Base-by-base conservation (phyloP, 1,140 invertebrate genomes). In the Drosophila mauritiana region DNA sequence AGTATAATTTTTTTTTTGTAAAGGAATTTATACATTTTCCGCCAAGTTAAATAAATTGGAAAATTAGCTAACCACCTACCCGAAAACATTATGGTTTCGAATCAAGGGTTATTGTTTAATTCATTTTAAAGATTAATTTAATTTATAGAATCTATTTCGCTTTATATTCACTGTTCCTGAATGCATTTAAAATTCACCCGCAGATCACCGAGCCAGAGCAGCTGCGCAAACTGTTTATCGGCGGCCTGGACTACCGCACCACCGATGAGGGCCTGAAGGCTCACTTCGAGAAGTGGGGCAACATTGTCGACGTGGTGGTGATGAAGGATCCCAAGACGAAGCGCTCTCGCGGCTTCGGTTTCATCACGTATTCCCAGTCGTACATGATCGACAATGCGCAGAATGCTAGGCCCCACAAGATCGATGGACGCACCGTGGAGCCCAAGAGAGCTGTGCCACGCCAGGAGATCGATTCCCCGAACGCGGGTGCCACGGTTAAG, bases 261-360 rank as follows among this genome's bases (percentile, higher is more conserved):
- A 98, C 97, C 15, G 98, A 99, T 92, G 97, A 98, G 39, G 97
- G 97, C 12, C 92, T 99, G 4, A 98, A 98, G 90, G 95, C 96
- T 63, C 98, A 99, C 93, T 99, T 99, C 93, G 96, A 97, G 90
- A 96, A 99, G 94, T 99, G 97, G 97, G 99, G 99, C 22, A 97
- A 98, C 91, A 98, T 99, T 78, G 97, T 98, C 0, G 98, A 99
- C 93, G 98, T 98, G 49, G 97, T 99, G 11, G 98, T 99, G 0
- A 99, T 99, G 98, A 98, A 98, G 91, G 98, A 99, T 93, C 97
- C 98, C 0, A 96, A 97, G 82, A 99, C 98, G 1, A 97, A 97
- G 82, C 93, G 96, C 64, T 99, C 98, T 0, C 94, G 98, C 80
- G 98, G 98, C 1, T 99, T 99, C 94, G 98, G 98, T 13, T 99